phyloP scores from a whole-genome alignment of 2,888 invertebrate genomes.

The Epinotia brunnichana region DNA sequence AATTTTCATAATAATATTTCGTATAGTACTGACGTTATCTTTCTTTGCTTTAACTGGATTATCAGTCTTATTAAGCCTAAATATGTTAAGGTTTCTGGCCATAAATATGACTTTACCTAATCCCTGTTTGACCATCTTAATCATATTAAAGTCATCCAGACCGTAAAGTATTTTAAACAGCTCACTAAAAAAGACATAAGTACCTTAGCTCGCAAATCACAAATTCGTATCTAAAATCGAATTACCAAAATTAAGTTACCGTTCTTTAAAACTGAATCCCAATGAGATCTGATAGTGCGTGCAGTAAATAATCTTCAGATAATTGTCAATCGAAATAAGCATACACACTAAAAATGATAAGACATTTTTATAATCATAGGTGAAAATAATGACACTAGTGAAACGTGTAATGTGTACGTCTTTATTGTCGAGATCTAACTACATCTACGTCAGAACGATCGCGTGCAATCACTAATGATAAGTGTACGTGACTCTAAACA shows the following conservation, averaged over 20 bases:
- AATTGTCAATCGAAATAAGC: constrained; percentile 6
- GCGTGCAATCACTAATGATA: constrained; percentile 40
- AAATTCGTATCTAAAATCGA: no score
- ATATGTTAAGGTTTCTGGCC: constrained; percentile 17
- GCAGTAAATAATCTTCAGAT: neutral
- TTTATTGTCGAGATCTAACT: constrained; percentile 26
- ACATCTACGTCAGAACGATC: constrained; percentile 31
- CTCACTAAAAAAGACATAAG: neutral
- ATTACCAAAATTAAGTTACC: no score
- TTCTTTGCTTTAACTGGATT: constrained; percentile 24
- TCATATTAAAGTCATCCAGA: neutral
- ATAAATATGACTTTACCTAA: constrained; percentile 30
- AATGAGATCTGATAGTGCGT: neutral
- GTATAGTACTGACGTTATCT: constrained; percentile 7
- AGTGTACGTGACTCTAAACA: constrained; percentile 43
- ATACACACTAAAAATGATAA: constrained; percentile 3
- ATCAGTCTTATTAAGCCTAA: constrained; percentile 20
- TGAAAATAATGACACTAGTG: constrained; percentile 18
- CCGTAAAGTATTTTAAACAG: neutral
- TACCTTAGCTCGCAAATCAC: no score
- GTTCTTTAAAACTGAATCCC: no score
- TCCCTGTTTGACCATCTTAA: constrained; percentile 18
- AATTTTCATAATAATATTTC: neutral
- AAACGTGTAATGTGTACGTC: constrained; percentile 5
- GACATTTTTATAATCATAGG: constrained; percentile 23